Evolutionary conservation across 2,888 invertebrate genomes (phyloP), one percentile per base, ranked within the genome.

Genomic region (Glaucopsyche alexis): DNA sequence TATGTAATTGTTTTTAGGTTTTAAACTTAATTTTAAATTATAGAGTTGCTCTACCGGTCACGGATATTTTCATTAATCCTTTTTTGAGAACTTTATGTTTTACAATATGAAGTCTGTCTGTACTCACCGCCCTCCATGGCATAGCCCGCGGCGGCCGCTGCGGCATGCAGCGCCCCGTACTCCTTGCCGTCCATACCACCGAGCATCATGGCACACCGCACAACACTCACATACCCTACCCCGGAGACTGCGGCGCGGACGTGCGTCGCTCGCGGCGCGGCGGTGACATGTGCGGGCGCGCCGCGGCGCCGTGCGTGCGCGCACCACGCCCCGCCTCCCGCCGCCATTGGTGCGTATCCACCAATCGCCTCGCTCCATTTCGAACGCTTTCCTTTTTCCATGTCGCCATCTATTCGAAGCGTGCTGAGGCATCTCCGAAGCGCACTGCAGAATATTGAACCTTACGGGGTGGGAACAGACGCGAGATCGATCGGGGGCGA

Each of bases 301-400:
- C 77, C 81, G 78, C 80, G 79, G 81, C 83, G 81, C 73, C 75
- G 76, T 78, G 79, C 77, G 82, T 79, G 76, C 76, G 80, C 78
- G 79, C 79, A 67, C 73, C 74, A 77, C 81, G 85, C 83, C 83
- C 88, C 87, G 87, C 87, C 86, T 80, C 79, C 81, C 84, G 80
- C 81, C 83, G 85, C 90, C 89, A 91, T 91, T 90, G 91, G 90
- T 80, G 86, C 87, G 86, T 85, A 77, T 82, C 88, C 81, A 80
- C 92, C 91, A 92, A 92, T 92, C 91, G 87, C 88, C 77, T 87
- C 90, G 91, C 91, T 90, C 88, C 90, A 91, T 90, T 91, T 90
- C 89, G 81, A 85, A 85, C 87, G 88, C 87, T 87, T 87, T 90
- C 88, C 87, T 89, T 91, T 90, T 91, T 88, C 91, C 89, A 85